These are phyloP conservation scores for Prorops nasuta DNA, from an alignment of 1,140 invertebrate species.

Conservation along the genomic window DNA sequence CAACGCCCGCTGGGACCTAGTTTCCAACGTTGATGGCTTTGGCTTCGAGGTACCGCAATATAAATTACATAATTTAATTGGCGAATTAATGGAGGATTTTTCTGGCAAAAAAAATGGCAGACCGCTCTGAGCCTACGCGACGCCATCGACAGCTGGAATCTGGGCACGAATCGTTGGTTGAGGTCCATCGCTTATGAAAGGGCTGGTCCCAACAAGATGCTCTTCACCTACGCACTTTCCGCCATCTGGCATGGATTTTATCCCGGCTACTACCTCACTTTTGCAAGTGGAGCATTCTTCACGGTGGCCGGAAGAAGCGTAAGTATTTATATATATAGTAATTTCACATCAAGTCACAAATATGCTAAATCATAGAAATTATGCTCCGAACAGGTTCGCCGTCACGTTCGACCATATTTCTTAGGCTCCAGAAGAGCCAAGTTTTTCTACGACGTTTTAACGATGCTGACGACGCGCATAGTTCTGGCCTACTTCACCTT, in stretches of 20 bases:
- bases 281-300: constrained; percentile 83
- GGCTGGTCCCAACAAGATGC: constrained; percentile 59
- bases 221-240: constrained; percentile 82
- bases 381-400: constrained; percentile 60
- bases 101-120: constrained; percentile 47
- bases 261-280: constrained; percentile 96
- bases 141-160: constrained; percentile 88
- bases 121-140: constrained; percentile 76
- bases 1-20: constrained; percentile 77
- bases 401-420: constrained; percentile 75
- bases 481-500: constrained; percentile 84
- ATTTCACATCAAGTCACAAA: not conserved
- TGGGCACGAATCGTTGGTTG: constrained; percentile 87
- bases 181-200: constrained; percentile 84
- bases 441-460: constrained; percentile 75
- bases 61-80: too few relatives aligned
- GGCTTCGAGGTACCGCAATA: constrained; percentile 93
- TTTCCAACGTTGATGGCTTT: constrained; percentile 87
- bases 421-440: constrained; percentile 62
- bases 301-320: constrained; percentile 81
- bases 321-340: constrained; percentile 42
- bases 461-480: constrained; percentile 76
- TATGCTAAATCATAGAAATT: not conserved
- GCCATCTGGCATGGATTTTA: constrained; percentile 98
- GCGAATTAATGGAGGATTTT: too few relatives aligned